Conservation (phyloP, 1,140 invertebrate genomes). For the Aphelinus certus region DNA sequence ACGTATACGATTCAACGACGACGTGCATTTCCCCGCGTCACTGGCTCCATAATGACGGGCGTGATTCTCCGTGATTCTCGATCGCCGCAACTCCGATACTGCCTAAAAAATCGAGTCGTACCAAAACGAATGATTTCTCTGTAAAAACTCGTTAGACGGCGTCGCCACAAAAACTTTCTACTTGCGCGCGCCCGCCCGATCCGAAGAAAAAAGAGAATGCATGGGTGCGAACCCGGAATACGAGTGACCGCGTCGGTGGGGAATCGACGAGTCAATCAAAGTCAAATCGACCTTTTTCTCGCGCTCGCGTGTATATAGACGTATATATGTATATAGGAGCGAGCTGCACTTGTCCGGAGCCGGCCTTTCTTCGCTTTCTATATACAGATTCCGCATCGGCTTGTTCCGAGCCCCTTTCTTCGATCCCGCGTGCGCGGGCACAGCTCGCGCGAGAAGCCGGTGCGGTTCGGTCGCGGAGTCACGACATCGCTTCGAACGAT, state of each 20-base stretch:
- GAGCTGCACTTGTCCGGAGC: background rate
- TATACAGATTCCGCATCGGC: constrained; percentile 11
- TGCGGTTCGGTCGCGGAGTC: too few relatives aligned
- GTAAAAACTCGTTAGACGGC: background rate
- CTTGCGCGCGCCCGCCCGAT: too few relatives aligned
- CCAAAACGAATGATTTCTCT: background rate
- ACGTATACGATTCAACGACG: background rate
- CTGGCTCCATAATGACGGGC: too few relatives aligned
- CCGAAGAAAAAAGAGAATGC: background rate
- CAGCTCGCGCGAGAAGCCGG: too few relatives aligned
- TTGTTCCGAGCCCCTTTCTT: background rate
- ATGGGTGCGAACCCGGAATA: background rate
- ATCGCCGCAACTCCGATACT: too few relatives aligned
- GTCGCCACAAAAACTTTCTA: constrained; percentile 19
- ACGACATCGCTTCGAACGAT: too few relatives aligned
- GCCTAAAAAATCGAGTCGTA: too few relatives aligned
- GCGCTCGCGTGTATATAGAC: background rate
- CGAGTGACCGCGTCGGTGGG: too few relatives aligned
- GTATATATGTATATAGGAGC: background rate
- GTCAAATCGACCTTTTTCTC: constrained; percentile 2
- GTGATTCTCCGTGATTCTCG: too few relatives aligned
- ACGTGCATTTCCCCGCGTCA: too few relatives aligned
- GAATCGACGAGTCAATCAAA: constrained; percentile 1
- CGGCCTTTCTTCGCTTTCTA: constrained; percentile 26
- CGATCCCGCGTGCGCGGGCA: too few relatives aligned